A percentile compares a stretch with the other conserved stretches of the same genome.
phyloP scores from a whole-genome alignment of 2,113 vertebrate species.

The Steatornis caripensis region DNA sequence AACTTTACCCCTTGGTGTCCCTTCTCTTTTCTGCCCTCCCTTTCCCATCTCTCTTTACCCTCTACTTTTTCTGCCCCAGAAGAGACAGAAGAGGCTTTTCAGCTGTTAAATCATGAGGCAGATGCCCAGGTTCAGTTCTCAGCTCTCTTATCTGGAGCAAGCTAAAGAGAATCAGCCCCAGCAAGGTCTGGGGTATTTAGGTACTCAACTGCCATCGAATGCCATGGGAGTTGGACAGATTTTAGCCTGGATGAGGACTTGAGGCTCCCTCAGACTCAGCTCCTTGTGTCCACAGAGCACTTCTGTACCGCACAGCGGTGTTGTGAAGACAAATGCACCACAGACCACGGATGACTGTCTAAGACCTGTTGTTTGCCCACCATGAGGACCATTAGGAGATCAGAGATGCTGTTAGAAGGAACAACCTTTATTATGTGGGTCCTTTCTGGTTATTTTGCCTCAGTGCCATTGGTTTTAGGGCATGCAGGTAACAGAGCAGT shows the following conservation, averaged over 20 bases:
- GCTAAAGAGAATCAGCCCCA: background rate
- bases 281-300: background rate
- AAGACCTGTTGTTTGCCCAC: background rate
- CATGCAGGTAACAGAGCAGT: background rate
- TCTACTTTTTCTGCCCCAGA: background rate
- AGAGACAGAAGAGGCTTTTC: background rate
- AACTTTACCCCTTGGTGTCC: background rate
- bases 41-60: background rate
- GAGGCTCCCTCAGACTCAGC: background rate
- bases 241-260: background rate
- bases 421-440: background rate
- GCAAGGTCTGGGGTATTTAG: background rate
- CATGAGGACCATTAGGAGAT: background rate
- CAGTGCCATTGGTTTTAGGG: background rate
- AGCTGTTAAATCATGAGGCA: background rate
- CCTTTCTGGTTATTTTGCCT: background rate
- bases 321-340: background rate
- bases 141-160: background rate
- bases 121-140: background rate
- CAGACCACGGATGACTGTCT: background rate
- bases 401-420: background rate
- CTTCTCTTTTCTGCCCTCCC: background rate
- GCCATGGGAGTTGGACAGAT: background rate
- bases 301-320: background rate
- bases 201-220: background rate